These are phyloP conservation scores for Falco punctatus DNA, from an alignment of 2,113 vertebrate species.

Conservation along the genomic window DNA sequence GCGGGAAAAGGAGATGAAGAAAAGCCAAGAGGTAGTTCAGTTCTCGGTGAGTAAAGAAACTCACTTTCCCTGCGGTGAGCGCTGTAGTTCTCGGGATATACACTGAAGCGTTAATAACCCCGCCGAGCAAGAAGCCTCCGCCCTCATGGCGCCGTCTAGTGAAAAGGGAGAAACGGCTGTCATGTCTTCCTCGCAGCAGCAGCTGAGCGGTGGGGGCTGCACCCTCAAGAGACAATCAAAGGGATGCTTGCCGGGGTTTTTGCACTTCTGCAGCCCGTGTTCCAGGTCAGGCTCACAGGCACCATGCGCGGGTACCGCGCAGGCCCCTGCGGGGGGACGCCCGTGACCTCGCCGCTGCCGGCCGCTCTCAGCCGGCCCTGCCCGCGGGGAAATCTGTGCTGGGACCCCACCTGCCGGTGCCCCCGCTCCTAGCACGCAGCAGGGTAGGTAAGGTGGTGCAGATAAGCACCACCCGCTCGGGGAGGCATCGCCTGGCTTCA, in stretches of 20 bases:
- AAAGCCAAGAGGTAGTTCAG: neutral
- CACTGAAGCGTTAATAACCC: neutral
- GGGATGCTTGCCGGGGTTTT: no score
- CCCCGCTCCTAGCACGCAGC: neutral
- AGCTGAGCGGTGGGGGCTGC: neutral
- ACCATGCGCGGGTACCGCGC: no score
- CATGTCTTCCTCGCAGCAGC: no score
- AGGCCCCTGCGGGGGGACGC: neutral
- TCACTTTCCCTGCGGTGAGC: neutral
- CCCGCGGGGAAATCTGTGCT: neutral
- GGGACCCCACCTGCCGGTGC: slow-evolving; percentile 17
- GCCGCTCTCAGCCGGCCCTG: no score
- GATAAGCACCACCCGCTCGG: neutral
- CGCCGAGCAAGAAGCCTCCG: neutral
- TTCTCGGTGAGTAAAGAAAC: neutral
- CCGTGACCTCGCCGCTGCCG: accelerated
- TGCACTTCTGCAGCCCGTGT: neutral
- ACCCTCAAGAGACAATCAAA: neutral
- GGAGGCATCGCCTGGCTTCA: neutral
- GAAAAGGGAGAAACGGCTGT: neutral
- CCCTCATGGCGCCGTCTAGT: accelerated
- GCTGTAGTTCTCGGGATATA: neutral
- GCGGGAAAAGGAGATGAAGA: neutral
- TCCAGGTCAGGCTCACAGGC: neutral
- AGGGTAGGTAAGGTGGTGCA: neutral